Base-by-base conservation (phyloP, 2,113 vertebrate genomes). In the Brachypodius melanocephalos region DNA sequence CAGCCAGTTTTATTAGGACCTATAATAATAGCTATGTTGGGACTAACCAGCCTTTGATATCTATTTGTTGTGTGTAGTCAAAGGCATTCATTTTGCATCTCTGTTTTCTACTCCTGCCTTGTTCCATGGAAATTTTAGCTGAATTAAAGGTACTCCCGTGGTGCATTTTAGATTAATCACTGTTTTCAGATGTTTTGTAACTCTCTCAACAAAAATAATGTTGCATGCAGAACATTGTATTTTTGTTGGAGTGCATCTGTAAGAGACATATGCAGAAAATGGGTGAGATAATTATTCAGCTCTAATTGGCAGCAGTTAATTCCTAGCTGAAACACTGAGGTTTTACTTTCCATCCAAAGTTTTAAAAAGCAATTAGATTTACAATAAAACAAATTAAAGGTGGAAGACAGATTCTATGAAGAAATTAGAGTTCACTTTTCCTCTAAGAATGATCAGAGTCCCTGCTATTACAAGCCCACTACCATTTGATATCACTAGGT, bases 31-130 rank as follows among this genome's bases (percentile, higher is more conserved):
- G 17, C 20, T 48, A 5, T 18, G 6, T 43, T 31, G 36, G 55
- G 24, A 31, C 12, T 71, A n/a, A 34, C 15, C 28, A n/a, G 24
- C 12, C 67, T 67, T 63, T 42, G 42, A 7, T 14, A 29, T 11
- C 51, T 52, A 4, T 43, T 36, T 6, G 0, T 58, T 31, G 8
- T 29, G 8, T 0, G 0, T 9, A 34, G 17, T 34, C 34, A 72
- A 54, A 58, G 14, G 12, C 25, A 11, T 63, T 75, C 26, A 42
- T 45, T 43, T 46, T 49, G 14, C 12, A 21, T 15, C 29, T n/a
- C 17, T 67, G 8, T 42, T 63, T 58, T 83, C 52, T 67, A 5
- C 6, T 10, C 3, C 42, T 79, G 40, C 19, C 16, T 76, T 46
- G 12, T 55, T 76, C 48, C 8, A 5, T 31, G 38, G 68, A 67